Evolutionary conservation across 37 sponge, comb jelly and placozoan species (phyloP).

Genomic region (Amphimedon queenslandica): DNA sequence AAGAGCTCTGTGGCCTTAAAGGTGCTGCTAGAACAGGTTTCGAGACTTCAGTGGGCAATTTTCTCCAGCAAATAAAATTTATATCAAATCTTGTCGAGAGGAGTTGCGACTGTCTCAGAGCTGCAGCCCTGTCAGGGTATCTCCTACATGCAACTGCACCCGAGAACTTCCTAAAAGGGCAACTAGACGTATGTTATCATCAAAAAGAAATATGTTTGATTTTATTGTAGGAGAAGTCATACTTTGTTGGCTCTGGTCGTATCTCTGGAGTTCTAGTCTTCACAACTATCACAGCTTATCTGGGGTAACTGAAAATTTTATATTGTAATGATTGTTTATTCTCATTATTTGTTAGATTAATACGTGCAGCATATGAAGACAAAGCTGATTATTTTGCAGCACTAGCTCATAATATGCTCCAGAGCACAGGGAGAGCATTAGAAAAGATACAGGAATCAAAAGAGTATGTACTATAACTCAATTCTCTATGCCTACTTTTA

Average conservation of each 20-base stretch:
- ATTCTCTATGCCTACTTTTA: too few species aligned
- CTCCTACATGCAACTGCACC: constrained; percentile 53
- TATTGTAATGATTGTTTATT: background rate
- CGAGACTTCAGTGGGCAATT: constrained; percentile 43
- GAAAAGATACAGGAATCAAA: constrained; percentile 59
- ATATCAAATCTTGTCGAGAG: constrained; percentile 67
- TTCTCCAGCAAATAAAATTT: constrained; percentile 58
- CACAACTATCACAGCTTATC: constrained; percentile 50
- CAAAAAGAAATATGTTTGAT: background rate
- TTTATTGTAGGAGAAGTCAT: constrained; percentile 40
- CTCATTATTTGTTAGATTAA: constrained; percentile 8
- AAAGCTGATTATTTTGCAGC: constrained; percentile 66
- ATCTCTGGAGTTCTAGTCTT: constrained; percentile 72
- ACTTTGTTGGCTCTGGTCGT: constrained; percentile 60
- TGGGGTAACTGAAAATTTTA: constrained; percentile 28
- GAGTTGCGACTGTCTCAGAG: constrained; percentile 36
- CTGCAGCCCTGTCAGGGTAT: constrained; percentile 54
- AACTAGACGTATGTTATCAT: constrained; percentile 25
- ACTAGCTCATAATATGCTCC: constrained; percentile 61
- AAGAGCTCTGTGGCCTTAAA: constrained; percentile 67
- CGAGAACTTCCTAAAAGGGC: constrained; percentile 21
- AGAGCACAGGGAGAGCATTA: constrained; percentile 52
- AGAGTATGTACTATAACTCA: constrained; percentile 49
- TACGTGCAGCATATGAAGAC: constrained; percentile 76
- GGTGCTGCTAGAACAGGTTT: constrained; percentile 58